phyloP scores from a whole-genome alignment of 2,888 invertebrate species.

The Xylophagus ater region DNA sequence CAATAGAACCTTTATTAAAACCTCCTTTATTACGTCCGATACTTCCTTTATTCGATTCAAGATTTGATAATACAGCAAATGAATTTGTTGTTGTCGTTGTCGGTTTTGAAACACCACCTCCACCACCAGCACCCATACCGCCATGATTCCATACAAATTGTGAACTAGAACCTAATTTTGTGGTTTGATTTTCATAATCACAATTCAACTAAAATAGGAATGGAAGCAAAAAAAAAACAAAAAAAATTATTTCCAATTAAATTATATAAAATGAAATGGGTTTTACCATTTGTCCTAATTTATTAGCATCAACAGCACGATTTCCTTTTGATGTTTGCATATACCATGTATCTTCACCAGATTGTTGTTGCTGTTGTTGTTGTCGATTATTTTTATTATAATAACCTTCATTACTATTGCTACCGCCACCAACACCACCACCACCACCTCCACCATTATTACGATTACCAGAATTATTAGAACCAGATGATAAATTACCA shows the following conservation, averaged over 20 bases:
- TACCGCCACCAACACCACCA: constrained; percentile 13
- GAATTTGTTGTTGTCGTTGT: constrained; percentile 31
- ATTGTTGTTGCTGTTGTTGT: constrained; percentile 4
- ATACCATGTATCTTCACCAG: constrained; percentile 32
- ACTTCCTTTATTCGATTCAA: constrained; percentile 20
- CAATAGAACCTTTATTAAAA: constrained; percentile 34
- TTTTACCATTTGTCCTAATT: constrained; percentile 32
- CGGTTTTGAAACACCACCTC: constrained; percentile 14
- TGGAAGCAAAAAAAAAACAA: constrained; percentile 9
- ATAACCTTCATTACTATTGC: constrained; percentile 1
- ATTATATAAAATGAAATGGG: neutral
- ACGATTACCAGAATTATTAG: constrained; percentile 8
- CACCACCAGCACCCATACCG: neutral
- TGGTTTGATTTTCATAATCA: constrained; percentile 28
- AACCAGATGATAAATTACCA: constrained; percentile 14
- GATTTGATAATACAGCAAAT: constrained; percentile 30
- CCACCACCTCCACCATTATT: constrained; percentile 12
- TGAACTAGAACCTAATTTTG: constrained; percentile 32
- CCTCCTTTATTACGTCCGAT: constrained; percentile 32
- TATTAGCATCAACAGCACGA: constrained; percentile 31
- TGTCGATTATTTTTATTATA: constrained; percentile 10
- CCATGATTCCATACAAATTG: constrained; percentile 29
- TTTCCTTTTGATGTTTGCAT: constrained; percentile 36
- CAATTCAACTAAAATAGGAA: constrained; percentile 23
- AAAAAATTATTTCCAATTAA: constrained; percentile 2